These are phyloP conservation scores for Ceratina australensis DNA, from an alignment of 1,140 invertebrate species.

Conservation along the genomic window DNA sequence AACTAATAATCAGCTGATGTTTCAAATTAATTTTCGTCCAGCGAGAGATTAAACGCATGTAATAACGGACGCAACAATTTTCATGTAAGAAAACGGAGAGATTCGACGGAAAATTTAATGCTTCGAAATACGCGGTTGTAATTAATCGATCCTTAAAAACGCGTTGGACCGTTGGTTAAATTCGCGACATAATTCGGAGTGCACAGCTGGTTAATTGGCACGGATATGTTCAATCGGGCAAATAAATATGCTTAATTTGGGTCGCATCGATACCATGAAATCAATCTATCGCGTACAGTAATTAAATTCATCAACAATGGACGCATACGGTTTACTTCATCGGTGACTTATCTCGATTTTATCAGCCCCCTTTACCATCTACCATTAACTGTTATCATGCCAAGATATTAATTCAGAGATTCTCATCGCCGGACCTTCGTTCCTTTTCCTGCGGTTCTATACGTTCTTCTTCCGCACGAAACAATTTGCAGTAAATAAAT, in stretches of 20 bases:
- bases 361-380: neutral
- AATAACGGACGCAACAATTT: too few species aligned
- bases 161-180: slow-evolving; percentile 4
- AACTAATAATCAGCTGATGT: too few species aligned
- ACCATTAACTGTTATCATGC: too few species aligned
- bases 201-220: neutral
- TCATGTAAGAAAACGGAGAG: neutral
- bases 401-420: neutral
- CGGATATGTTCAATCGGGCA: slow-evolving; percentile 16
- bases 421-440: neutral
- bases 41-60: too few species aligned
- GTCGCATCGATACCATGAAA: slow-evolving; percentile 33
- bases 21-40: too few species aligned
- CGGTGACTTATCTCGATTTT: too few species aligned
- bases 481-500: slow-evolving; percentile 53
- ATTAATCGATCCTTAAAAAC: slow-evolving; percentile 5
- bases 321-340: neutral
- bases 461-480: neutral
- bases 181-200: slow-evolving; percentile 10
- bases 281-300: slow-evolving; percentile 41
- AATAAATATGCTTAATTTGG: slow-evolving; percentile 39
- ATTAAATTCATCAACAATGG: slow-evolving; percentile 44
- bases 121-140: neutral
- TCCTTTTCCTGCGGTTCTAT: too few species aligned
- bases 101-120: neutral